phyloP scores from a whole-genome alignment of 2,113 vertebrate genomes.

The Carettochelys insculpta region DNA sequence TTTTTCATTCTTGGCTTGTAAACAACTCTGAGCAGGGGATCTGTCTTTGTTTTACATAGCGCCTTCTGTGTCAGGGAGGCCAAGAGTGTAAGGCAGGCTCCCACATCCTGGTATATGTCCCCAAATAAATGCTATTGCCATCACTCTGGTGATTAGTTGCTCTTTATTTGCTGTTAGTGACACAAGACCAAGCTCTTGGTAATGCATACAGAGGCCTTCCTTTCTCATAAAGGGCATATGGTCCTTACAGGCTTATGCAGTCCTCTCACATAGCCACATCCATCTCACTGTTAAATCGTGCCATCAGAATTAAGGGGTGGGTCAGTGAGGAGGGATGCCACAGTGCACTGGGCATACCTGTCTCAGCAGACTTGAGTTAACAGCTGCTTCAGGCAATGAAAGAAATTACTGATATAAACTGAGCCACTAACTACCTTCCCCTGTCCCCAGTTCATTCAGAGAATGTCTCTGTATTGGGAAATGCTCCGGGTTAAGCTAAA shows the following conservation, averaged over 20 bases:
- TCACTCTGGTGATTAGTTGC: background rate
- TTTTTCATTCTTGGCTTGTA: background rate
- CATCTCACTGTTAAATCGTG: background rate
- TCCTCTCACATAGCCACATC: background rate
- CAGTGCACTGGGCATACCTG: background rate
- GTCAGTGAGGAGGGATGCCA: too few species aligned
- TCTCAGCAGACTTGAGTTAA: background rate
- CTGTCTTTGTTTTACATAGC: background rate
- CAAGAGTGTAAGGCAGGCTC: background rate
- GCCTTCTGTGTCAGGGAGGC: background rate
- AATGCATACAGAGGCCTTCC: background rate
- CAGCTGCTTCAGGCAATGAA: background rate
- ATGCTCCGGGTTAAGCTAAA: slow-evolving; percentile 23
- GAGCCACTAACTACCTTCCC: background rate
- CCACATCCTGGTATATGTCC: background rate
- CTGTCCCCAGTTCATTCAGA: background rate
- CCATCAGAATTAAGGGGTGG: background rate
- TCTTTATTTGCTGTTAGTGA: background rate
- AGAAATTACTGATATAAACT: background rate
- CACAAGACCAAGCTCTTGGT: background rate
- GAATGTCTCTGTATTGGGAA: background rate
- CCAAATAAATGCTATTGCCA: background rate
- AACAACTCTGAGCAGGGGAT: background rate
- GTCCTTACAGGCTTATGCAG: slow-evolving; percentile 4
- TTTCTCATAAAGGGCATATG: background rate